Evolutionary conservation across 2,113 vertebrate genomes (phyloP).

Genomic region (Hypanus sabinus): DNA sequence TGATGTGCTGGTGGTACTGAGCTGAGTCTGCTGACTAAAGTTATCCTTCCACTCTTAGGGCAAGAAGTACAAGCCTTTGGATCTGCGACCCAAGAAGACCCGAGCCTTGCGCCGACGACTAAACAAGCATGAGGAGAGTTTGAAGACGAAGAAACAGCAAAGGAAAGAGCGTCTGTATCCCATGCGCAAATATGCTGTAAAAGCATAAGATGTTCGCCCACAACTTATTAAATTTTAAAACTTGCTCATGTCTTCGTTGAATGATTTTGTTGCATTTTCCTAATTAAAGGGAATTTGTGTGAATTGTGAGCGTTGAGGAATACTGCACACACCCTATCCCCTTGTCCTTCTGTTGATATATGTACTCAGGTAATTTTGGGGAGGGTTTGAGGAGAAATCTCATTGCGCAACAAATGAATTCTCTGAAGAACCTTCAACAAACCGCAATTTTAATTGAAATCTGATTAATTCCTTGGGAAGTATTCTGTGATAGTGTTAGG

Average conservation of each 20-base stretch:
- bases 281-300: background rate
- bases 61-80: slow-evolving; percentile 95
- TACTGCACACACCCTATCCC: background rate
- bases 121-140: slow-evolving; percentile 80
- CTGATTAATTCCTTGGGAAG: background rate
- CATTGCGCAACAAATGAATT: background rate
- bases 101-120: slow-evolving; percentile 83
- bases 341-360: background rate
- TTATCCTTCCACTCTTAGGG: slow-evolving; percentile 57
- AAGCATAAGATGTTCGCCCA: slow-evolving; percentile 68
- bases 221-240: slow-evolving; percentile 32
- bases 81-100: slow-evolving; percentile 95
- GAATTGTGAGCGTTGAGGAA: background rate
- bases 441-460: background rate
- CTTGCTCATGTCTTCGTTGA: background rate
- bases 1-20: background rate
- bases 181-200: slow-evolving; percentile 82
- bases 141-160: slow-evolving; percentile 93
- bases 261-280: background rate
- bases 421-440: background rate
- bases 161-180: slow-evolving; percentile 83
- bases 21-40: background rate
- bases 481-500: background rate
- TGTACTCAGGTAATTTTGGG: background rate
- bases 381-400: background rate